Percentiles rank a stretch among this genome's conserved stretches.
Conservation (phyloP, 2,797 vertebrate genomes). For the Sebastes steindachneri region DNA sequence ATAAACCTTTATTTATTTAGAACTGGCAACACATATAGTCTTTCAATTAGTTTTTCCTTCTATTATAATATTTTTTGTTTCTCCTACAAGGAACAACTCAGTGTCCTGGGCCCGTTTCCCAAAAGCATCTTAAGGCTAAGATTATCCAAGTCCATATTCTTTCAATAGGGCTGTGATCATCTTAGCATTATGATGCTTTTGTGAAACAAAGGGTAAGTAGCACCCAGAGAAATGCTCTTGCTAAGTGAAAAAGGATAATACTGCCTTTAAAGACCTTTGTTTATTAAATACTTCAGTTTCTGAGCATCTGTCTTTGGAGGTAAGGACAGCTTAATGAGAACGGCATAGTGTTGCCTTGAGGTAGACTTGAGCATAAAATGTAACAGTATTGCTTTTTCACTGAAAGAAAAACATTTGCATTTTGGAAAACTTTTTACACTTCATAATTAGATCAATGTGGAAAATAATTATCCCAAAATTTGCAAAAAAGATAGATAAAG, state of each 20-base stretch:
- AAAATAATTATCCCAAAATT: too few relatives aligned
- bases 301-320: background rate
- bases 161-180: background rate
- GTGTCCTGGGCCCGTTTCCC: background rate
- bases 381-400: background rate
- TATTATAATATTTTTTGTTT: background rate
- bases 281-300: background rate
- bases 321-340: background rate
- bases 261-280: background rate
- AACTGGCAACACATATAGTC: background rate
- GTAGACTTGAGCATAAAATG: background rate
- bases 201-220: conserved; percentile 9
- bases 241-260: background rate
- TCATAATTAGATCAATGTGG: background rate
- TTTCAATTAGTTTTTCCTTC: background rate
- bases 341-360: background rate
- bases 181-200: background rate
- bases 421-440: too few relatives aligned
- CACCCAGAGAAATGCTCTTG: background rate
- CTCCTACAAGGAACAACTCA: background rate
- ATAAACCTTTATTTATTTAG: background rate
- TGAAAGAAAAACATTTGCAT: background rate
- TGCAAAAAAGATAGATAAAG: background rate
- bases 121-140: background rate
- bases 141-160: background rate